Base-by-base conservation (phyloP, 2,888 invertebrate genomes). In the Thecocarcelia acutangulata region DNA sequence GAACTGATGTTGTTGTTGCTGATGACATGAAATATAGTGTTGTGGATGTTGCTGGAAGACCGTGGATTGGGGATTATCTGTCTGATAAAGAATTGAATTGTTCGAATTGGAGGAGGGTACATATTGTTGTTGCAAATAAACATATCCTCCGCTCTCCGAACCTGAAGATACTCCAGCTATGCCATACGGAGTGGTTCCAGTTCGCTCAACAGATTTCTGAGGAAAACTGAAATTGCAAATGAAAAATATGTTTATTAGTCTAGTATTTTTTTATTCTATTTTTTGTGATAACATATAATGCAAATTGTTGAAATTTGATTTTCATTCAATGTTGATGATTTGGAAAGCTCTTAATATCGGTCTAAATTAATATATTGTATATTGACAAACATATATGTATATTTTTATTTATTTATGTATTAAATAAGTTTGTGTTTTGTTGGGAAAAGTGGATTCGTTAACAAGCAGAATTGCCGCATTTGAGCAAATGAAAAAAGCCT, bases 121-220 rank as follows among this genome's bases (percentile, higher is more conserved):
- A 83, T 88, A 89, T 58, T 90, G 91, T 73, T 91, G 90, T 85
- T 91, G 91, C 80, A 91, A 86, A 85, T 90, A 91, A 58, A 90
- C 90, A 87, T 90, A 90, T 68, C 90, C 90, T 17, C 83, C 84
- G 58, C 86, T 84, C 21, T 87, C 88, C 15, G 86, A 84, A 61
- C 85, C 79, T 21, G 87, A 86, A 63, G 87, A 85, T 59, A 86
- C 85, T 66, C 83, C 88, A 58, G 88, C 86, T 84, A 89, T 85
- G 37, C 88, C 89, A 84, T 90, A 90, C 74, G 90, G 90, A 83
- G 89, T 87, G 82, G 91, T 88, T 83, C 88, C 89, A 80, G 88
- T 90, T 78, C 91, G 89, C 84, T 91, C 91, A 78, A 90, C 88
- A 85, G 89, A 86, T 86, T 91, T 91, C 86, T 90, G 91, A 72